Evolutionary conservation across 1,140 invertebrate species (phyloP), one percentile per base, ranked within the genome.

Genomic region (Monomorium pharaonis): DNA sequence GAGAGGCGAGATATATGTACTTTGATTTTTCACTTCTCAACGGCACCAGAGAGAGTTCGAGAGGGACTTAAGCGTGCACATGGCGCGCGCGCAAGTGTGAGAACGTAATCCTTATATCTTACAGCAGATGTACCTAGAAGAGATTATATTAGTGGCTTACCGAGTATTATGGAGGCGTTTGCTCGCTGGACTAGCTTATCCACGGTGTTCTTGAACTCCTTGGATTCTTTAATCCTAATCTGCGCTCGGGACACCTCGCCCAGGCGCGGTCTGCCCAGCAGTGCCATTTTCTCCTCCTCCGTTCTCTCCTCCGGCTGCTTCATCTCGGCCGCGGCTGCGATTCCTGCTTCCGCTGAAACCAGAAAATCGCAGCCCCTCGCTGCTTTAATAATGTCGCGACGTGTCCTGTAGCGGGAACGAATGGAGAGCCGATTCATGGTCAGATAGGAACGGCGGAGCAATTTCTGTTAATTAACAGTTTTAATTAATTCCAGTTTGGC

Each of bases 141-240:
- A 47, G 24, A 67, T 49, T 10, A 37, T 54, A 42, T 24, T 30
- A 12, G n/a, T 12, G 18, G 21, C 91, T 92, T 85, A 95, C 95
- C 99, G 65, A 99, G 97, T 63, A 99, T 96, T 86, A 99, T 96
- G 9, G 98, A 99, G 30, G 98, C 98, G 94, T 99, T 99, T 33
- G 98, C 98, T 92, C 99, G 97, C 95, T 99, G 98, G 83, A 99
- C 97, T 92, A 99, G 96, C 95, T 99, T 99, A 95, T 99, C 99
- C 63, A 99, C 99, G 63, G 99, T 99, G 94, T 98, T 99, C 98
- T 99, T 99, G 95, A 99, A 99, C 95, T 99, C 99, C 94, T 99
- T 98, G 95, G 98, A 99, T 94, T 99, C 99, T 93, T 98, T 99
- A 91, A 99, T 98, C 89, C 98, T 96, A 87, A 99, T 97, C 95